Conservation (phyloP, 2,888 invertebrate genomes). For the Anthoptus insignis region DNA sequence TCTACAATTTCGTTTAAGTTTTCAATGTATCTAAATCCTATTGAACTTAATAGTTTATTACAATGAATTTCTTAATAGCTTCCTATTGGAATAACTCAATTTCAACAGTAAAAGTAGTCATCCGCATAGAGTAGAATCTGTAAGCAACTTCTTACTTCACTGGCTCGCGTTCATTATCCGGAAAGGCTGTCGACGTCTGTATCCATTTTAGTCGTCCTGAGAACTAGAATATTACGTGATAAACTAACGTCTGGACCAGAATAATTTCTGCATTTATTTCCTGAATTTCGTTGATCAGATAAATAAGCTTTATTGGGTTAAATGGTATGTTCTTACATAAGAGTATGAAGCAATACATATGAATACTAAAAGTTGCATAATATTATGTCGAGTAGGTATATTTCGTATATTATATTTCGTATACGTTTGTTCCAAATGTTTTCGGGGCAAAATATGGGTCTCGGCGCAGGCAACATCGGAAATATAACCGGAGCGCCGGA, state of each 20-base stretch:
- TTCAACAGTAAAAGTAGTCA: not conserved
- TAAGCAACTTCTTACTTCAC: slow-evolving; percentile 18
- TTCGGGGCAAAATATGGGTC: slow-evolving; percentile 13
- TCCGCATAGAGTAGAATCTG: not conserved
- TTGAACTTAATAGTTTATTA: too few species aligned
- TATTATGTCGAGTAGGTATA: too few species aligned
- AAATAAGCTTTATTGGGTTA: not conserved
- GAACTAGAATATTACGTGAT: slow-evolving; percentile 22
- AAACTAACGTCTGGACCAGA: slow-evolving; percentile 9
- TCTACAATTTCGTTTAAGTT: too few species aligned
- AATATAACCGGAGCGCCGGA: slow-evolving; percentile 56
- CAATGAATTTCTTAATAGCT: not conserved
- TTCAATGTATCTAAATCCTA: too few species aligned
- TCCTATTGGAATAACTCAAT: not conserved
- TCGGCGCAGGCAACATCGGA: slow-evolving; percentile 43
- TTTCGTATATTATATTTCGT: slow-evolving; percentile 1
- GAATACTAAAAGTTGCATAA: too few species aligned
- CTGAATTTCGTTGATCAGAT: not conserved
- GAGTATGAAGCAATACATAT: too few species aligned
- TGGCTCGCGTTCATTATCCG: slow-evolving; percentile 27
- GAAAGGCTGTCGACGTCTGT: slow-evolving; percentile 12
- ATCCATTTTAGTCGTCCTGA: slow-evolving; percentile 22
- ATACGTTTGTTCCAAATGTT: slow-evolving; percentile 18
- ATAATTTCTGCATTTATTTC: not conserved
- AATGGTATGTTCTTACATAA: too few species aligned